Evolutionary conservation across 2,113 vertebrate genomes (phyloP).

Genomic region (Callionymus lyra): DNA sequence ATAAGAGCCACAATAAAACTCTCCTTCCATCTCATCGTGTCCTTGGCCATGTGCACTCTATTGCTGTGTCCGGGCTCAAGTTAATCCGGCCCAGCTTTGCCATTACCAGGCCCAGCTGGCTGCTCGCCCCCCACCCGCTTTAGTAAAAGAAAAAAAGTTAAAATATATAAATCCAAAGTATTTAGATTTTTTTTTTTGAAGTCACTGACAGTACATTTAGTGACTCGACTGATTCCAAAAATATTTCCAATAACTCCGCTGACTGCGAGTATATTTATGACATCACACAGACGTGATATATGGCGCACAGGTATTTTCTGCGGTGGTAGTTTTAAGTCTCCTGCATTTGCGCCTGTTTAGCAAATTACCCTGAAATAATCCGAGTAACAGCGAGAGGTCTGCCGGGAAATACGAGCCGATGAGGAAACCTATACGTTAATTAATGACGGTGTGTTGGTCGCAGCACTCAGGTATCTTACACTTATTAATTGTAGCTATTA

Average conservation of each 20-base stretch:
- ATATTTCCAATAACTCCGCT: no score
- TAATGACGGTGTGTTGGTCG: constrained; percentile 31
- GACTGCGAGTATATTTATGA: no score
- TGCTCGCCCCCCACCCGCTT: constrained; percentile 15
- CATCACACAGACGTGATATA: no score
- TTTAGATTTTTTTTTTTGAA: constrained; percentile 22
- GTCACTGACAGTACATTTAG: constrained; percentile 25
- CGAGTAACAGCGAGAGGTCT: constrained; percentile 14
- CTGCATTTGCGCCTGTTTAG: neutral
- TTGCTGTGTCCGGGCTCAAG: constrained; percentile 45
- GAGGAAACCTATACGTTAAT: constrained; percentile 55
- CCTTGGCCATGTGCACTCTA: constrained; percentile 56
- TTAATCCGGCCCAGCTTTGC: constrained; percentile 53
- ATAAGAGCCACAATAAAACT: constrained; percentile 58
- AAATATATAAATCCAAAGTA: constrained; percentile 37
- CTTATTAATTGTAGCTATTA: constrained; percentile 67
- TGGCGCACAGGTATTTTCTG: no score
- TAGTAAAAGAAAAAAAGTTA: constrained; percentile 17
- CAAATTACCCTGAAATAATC: constrained; percentile 3
- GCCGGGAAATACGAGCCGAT: constrained; percentile 36
- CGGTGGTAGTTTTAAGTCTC: no score
- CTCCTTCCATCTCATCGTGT: constrained; percentile 41
- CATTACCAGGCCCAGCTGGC: constrained; percentile 59
- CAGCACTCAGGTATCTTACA: constrained; percentile 29
- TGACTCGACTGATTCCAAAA: constrained; percentile 1